Evolutionary conservation across 2,888 invertebrate genomes (phyloP), one percentile per base, ranked within the genome.

Genomic region (Ochropleura leucogaster): DNA sequence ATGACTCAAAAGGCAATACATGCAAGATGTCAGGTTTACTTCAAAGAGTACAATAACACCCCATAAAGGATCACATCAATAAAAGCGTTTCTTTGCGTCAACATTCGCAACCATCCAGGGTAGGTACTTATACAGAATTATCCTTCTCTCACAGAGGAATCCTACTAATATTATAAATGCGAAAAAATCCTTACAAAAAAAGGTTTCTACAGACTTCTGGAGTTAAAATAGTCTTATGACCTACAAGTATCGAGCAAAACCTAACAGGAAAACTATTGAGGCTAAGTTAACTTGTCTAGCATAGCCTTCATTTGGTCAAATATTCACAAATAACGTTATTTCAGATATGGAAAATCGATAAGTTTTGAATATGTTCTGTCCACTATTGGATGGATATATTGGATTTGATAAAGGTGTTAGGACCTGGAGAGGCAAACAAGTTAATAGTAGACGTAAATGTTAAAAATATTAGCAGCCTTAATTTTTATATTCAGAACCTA

Each of bases 201-300:
- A 30, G 30, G 30, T 30, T 30, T 55, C 55, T 20, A 20, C 20
- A 20, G 20, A 20, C 20, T 20, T 55, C 2, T 20, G 40, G 20
- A 46, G 40, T 74, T n/a, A 18, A 68, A 51, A 42, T 42, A 14
- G 46, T 20, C 18, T 75, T 55, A 14, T 51, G 74, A 20, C 7
- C 12, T 69, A 74, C n/a, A 16, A 46, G n/a, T 12, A 53, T 40
- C 10, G n/a, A 55, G 42, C 16, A n/a, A 51, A 55, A 75, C 9
- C 42, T 55, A 49, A 77, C 69, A 77, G 63, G 49, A 67, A 77
- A 77, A 77, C 9, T 46, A 64, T 49, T 46, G 44, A 46, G 44
- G 18, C 2, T 20, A 66, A n/a, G n/a, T n/a, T n/a, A n/a, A n/a
- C n/a, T n/a, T 53, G 10, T 46, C 42, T 68, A 62, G 30, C 9